These are phyloP conservation scores for Tinamus guttatus DNA, from an alignment of 2,113 vertebrate genomes.

Conservation along the genomic window DNA sequence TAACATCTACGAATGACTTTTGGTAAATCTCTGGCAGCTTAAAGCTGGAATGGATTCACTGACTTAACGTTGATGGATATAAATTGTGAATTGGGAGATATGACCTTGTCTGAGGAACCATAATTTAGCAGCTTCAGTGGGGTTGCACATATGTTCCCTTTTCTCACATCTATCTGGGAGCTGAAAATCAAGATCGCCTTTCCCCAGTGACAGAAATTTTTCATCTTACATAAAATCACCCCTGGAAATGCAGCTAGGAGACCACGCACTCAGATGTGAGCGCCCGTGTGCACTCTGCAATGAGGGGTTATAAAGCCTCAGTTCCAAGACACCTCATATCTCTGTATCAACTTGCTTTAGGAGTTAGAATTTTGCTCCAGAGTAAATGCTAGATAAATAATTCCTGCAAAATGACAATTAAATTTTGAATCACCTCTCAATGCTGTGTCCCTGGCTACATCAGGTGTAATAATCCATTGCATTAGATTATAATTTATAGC, in stretches of 20 bases:
- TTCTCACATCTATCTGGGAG: neutral
- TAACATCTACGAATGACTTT: neutral
- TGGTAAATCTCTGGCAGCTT: neutral
- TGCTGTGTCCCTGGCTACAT: neutral
- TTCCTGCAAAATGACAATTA: neutral
- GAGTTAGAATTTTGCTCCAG: neutral
- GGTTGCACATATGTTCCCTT: neutral
- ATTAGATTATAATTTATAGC: neutral
- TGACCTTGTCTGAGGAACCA: neutral
- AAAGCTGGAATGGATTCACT: neutral
- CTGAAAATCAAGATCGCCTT: neutral
- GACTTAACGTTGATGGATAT: neutral
- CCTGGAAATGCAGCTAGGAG: neutral
- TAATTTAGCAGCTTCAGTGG: neutral
- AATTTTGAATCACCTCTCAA: neutral
- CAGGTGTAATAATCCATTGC: neutral
- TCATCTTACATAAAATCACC: neutral
- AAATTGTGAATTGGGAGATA: neutral
- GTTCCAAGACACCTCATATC: neutral
- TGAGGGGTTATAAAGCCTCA: neutral
- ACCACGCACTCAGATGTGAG: neutral
- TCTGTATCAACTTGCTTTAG: neutral
- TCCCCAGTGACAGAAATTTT: neutral
- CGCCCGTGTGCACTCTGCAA: neutral
- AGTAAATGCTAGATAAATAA: neutral